Evolutionary conservation across 2,797 vertebrate genomes (phyloP).

Genomic region (Scolopax bukidnonensis): DNA sequence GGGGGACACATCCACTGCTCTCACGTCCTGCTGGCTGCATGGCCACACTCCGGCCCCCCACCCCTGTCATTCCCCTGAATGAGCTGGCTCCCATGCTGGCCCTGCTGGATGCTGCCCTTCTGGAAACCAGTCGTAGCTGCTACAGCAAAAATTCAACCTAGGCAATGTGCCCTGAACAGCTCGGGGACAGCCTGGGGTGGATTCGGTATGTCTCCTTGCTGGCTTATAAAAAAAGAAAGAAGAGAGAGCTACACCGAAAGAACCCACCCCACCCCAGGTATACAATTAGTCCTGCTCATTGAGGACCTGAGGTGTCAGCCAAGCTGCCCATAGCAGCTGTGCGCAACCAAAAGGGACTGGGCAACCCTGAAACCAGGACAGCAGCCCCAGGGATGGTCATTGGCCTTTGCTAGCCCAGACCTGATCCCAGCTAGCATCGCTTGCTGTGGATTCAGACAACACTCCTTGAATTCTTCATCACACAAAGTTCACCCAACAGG

Average conservation of each 20-base stretch:
- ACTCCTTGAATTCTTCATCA: background rate
- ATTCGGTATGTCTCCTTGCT: background rate
- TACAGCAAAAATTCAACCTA: background rate
- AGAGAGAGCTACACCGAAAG: background rate
- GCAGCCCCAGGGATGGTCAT: background rate
- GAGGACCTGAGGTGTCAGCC: background rate
- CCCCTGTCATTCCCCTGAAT: background rate
- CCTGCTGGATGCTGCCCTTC: background rate
- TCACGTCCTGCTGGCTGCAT: background rate
- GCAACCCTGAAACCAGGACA: background rate
- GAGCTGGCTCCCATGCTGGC: background rate
- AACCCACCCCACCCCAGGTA: background rate
- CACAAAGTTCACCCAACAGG: background rate
- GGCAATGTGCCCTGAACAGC: background rate
- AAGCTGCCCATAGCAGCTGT: background rate
- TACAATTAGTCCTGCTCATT: background rate
- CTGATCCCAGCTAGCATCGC: background rate
- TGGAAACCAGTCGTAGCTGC: background rate
- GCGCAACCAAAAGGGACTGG: background rate
- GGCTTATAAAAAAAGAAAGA: background rate
- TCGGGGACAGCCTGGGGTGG: background rate
- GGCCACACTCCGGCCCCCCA: background rate
- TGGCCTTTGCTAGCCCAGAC: background rate
- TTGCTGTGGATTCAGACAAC: rapidly evolving
- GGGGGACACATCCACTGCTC: background rate